Conservation (phyloP, 2,888 invertebrate species). For the Ennomos quercinarius region DNA sequence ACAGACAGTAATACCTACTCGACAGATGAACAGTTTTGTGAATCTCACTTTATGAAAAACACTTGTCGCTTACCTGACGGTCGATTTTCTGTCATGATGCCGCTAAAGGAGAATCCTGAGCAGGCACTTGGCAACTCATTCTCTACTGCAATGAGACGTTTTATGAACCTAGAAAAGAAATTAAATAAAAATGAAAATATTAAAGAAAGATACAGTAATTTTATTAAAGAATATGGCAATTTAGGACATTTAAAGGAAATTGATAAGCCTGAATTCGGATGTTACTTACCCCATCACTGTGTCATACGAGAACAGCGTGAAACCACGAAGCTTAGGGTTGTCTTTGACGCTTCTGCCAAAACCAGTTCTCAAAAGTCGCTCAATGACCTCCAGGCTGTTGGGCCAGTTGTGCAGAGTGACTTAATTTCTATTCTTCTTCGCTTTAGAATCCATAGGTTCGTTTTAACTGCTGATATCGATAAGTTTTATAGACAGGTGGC, state of each 20-base stretch:
- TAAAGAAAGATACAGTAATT: constrained; percentile 12
- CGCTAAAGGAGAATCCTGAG: constrained; percentile 2
- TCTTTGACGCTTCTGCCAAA: constrained; percentile 40
- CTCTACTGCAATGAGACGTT: constrained; percentile 6
- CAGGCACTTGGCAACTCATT: constrained; percentile 5
- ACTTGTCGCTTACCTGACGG: constrained; percentile 5
- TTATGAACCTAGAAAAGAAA: constrained; percentile 6
- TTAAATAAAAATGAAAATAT: constrained; percentile 1
- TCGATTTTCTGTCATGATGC: constrained; percentile 11
- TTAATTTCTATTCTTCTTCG: constrained; percentile 30
- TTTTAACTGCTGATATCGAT: constrained; percentile 33
- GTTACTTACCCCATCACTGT: constrained; percentile 44
- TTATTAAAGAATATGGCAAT: constrained; percentile 8
- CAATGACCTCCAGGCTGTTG: constrained; percentile 31
- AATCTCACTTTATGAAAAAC: constrained; percentile 10
- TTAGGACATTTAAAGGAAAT: constrained; percentile 8
- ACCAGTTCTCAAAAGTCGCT: constrained; percentile 26
- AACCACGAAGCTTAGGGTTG: constrained; percentile 43
- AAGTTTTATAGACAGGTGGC: constrained; percentile 35
- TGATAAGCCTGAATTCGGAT: constrained; percentile 9
- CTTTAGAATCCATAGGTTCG: constrained; percentile 33
- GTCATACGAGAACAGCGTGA: constrained; percentile 35
- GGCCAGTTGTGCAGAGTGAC: constrained; percentile 32
- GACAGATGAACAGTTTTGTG: constrained; percentile 11
- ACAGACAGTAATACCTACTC: not conserved